Evolutionary conservation across 2,797 vertebrate genomes (phyloP), one percentile per base, ranked within the genome.

Genomic region (Gobionotothen gibberifrons): DNA sequence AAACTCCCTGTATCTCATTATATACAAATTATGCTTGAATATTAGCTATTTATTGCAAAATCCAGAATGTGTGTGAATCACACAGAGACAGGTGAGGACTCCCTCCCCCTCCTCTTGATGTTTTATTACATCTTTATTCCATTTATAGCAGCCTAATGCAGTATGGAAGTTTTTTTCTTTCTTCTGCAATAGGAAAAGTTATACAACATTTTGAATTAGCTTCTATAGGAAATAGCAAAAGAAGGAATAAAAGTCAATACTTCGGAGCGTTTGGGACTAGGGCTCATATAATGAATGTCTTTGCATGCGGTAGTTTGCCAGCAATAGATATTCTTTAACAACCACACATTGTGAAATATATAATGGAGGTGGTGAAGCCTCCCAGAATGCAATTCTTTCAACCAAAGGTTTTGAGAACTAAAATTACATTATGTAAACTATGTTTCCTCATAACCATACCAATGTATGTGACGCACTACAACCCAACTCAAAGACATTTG

Each of bases 301-400:
- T 85, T 87, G 83, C 68, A 79, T 81, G 68, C 9, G 10, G 56
- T 77, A 71, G 67, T 60, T 58, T 73, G 59, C 79, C 73, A 74
- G 87, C 85, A 83, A 81, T 87, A 80, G 76, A 81, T 84, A 75
- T 84, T 19, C 60, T 63, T 76, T 84, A 85, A 77, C 69, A 75
- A 80, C 64, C 55, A 22, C 52, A 72, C 72, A 79, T 79, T 54
- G 62, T 79, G 77, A 81, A 74, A 81, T 81, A 68, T 74, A 85
- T 83, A 82, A 86, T 79, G 48, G 63, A 67, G 32, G 55, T 64
- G 72, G 58, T 71, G 70, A 17, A 67, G 70, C 54, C 53, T 69
- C 57, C 22, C 40, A 58, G 62, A 61, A 52, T 47, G n/a, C 48
- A 40, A 8, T 13, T 76, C 54, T 72, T 48, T 47, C 32, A 19